Conservation (phyloP, 2,888 invertebrate species). For the Oscheius sp. region DNA sequence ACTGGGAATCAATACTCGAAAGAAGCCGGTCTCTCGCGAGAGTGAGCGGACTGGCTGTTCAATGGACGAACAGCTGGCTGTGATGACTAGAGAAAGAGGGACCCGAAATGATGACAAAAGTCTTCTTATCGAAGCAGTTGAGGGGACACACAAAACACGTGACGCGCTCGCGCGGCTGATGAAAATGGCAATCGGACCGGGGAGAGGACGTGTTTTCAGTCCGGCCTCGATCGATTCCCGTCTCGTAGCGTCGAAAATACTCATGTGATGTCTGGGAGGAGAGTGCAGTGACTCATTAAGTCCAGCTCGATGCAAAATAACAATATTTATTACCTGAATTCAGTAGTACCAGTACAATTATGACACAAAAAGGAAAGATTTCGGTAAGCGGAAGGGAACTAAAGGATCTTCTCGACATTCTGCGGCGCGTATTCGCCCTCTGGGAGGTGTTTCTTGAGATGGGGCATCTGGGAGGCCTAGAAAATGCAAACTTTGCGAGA, state of each 20-base stretch:
- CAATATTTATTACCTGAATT: too few relatives aligned
- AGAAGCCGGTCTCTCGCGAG: conserved; percentile 23
- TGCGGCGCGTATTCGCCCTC: neutral
- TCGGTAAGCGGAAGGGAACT: too few relatives aligned
- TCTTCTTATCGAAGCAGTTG: conserved; percentile 15
- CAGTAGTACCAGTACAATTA: too few relatives aligned
- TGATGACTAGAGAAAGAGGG: neutral
- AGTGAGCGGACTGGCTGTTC: conserved; percentile 6
- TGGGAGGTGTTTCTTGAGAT: neutral
- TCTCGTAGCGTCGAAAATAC: too few relatives aligned
- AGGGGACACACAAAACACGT: conserved; percentile 15
- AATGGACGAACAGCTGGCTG: conserved; percentile 25
- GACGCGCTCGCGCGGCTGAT: conserved; percentile 11
- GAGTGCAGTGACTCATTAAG: neutral
- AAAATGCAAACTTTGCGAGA: neutral
- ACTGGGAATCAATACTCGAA: conserved; percentile 14
- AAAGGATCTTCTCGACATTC: too few relatives aligned
- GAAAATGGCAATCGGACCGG: neutral
- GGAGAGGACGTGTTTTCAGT: too few relatives aligned
- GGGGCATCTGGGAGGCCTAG: neutral
- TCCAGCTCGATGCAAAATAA: neutral
- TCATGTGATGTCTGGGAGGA: neutral
- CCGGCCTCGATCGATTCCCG: too few relatives aligned
- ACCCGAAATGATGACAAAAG: conserved; percentile 26
- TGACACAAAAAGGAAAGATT: too few relatives aligned